These are phyloP conservation scores for Idaea dimidiata DNA, from an alignment of 2,888 invertebrate genomes.

Conservation along the genomic window DNA sequence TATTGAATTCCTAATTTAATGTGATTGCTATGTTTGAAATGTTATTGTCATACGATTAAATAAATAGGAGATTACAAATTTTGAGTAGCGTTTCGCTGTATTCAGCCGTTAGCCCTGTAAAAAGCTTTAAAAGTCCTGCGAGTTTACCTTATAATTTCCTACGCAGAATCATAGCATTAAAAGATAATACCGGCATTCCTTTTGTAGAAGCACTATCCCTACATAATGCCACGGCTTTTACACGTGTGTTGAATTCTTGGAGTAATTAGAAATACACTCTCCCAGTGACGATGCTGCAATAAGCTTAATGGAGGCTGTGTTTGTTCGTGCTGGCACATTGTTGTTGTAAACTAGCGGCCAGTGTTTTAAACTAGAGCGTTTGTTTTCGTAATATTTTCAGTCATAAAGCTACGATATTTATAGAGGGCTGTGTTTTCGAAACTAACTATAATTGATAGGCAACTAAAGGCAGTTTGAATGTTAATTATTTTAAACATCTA, in stretches of 20 bases:
- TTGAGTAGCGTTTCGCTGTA: too few relatives aligned
- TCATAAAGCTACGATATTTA: not conserved
- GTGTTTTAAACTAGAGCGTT: not conserved
- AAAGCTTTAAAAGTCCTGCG: not conserved
- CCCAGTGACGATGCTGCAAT: slow-evolving; percentile 35
- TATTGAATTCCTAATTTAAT: too few relatives aligned
- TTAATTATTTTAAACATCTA: too few relatives aligned
- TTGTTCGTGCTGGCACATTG: slow-evolving; percentile 2
- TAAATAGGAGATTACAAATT: too few relatives aligned
- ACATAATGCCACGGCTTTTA: not conserved
- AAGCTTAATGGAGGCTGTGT: slow-evolving; percentile 37
- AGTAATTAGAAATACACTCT: slow-evolving; percentile 45
- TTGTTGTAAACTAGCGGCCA: not conserved
- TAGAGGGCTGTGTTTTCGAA: not conserved
- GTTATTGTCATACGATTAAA: too few relatives aligned
- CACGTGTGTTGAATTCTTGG: slow-evolving; percentile 33
- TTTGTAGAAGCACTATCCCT: not conserved
- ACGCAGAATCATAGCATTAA: not conserved
- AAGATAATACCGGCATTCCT: not conserved
- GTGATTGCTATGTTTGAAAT: too few relatives aligned
- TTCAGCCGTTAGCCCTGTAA: not conserved
- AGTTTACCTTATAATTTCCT: not conserved
- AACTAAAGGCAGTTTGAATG: too few relatives aligned
- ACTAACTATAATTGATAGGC: too few relatives aligned
- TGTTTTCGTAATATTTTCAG: not conserved